Percentiles rank a stretch among this genome's conserved stretches.
phyloP scores from a whole-genome alignment of 2,797 vertebrate species.

The Sphenopsis melanotis region DNA sequence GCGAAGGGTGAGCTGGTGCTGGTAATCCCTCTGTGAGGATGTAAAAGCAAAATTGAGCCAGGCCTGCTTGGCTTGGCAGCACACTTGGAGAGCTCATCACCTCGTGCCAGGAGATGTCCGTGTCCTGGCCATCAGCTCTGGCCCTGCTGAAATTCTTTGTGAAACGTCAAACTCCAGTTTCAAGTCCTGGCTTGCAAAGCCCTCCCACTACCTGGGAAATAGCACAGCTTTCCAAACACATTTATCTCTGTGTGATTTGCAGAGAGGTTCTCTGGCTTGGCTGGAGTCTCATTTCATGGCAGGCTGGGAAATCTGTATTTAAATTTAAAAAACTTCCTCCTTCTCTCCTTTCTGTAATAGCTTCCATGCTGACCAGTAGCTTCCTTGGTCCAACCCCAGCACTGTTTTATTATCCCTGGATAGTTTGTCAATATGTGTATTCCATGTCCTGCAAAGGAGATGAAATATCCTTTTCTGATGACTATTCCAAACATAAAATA shows the following conservation, averaged over 20 bases:
- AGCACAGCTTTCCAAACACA: not conserved
- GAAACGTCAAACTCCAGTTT: not conserved
- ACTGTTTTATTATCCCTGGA: not conserved
- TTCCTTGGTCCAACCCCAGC: not conserved
- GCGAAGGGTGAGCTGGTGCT: not conserved
- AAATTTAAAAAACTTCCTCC: not conserved
- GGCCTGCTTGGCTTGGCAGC: not conserved
- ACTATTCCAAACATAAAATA: constrained; percentile 40
- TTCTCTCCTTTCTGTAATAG: not conserved
- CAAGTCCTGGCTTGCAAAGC: not conserved
- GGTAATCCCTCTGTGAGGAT: not conserved
- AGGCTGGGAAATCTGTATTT: not conserved
- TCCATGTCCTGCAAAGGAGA: not conserved
- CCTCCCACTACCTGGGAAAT: not conserved
- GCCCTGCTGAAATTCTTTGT: not conserved
- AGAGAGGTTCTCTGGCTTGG: not conserved
- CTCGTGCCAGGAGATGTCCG: fast-evolving
- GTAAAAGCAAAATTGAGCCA: not conserved
- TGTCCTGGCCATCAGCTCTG: not conserved
- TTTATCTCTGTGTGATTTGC: not conserved
- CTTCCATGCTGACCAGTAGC: not conserved
- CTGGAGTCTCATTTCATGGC: not conserved
- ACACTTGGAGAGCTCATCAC: fast-evolving
- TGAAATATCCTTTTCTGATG: constrained; percentile 21
- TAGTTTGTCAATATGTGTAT: constrained; percentile 5